phyloP scores from a whole-genome alignment of 2,113 vertebrate genomes.

The Echinops telfairi region DNA sequence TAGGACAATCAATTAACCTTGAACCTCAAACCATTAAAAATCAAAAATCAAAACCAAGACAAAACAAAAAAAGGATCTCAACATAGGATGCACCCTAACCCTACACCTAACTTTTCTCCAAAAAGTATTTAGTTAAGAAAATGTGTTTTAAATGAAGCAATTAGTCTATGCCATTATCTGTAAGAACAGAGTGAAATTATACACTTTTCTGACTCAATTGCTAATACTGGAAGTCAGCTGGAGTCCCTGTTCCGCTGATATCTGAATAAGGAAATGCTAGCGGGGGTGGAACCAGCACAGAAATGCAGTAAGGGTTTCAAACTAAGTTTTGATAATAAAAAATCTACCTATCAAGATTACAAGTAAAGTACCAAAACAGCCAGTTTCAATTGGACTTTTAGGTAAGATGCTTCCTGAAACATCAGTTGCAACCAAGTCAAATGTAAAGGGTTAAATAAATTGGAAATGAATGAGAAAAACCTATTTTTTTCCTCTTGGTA shows the following conservation, averaged over 20 bases:
- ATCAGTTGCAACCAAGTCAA: neutral
- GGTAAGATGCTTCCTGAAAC: constrained; percentile 3
- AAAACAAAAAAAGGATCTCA: neutral
- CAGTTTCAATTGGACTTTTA: neutral
- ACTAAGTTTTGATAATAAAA: neutral
- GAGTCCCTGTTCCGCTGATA: neutral
- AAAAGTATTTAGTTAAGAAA: neutral
- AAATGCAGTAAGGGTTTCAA: neutral
- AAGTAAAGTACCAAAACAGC: neutral
- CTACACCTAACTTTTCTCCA: neutral
- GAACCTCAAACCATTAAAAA: constrained; percentile 27
- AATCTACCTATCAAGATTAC: neutral
- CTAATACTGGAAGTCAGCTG: neutral
- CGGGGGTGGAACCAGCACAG: neutral
- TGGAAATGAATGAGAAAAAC: neutral
- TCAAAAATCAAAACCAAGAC: constrained; percentile 14
- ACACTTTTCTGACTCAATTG: neutral
- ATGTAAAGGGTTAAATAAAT: neutral
- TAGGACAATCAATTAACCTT: neutral
- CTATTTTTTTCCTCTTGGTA: neutral
- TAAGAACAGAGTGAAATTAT: neutral
- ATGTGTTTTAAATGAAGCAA: neutral
- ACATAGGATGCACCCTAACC: neutral
- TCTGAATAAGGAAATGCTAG: neutral
- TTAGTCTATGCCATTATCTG: neutral